phyloP scores from a whole-genome alignment of 2,888 invertebrate genomes.

The Patella pellucida region DNA sequence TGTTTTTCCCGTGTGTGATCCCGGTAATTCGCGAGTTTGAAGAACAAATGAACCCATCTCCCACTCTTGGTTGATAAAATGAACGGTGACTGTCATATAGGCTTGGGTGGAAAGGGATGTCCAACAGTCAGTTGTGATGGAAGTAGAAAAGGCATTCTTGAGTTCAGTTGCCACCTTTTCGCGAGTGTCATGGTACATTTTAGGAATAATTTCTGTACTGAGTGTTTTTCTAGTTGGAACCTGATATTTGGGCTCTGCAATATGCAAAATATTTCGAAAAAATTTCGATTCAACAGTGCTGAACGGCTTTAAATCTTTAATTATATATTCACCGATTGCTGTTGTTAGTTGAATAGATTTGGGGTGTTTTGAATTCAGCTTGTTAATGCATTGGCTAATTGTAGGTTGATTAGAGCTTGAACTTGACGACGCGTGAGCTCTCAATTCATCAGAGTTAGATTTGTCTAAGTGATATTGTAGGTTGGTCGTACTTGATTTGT shows the following conservation, averaged over 20 bases:
- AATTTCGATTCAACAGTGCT: neutral
- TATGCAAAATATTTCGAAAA: neutral
- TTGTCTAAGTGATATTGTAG: neutral
- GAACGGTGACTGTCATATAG: slow-evolving; percentile 19
- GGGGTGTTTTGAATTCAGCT: neutral
- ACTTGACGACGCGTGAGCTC: neutral
- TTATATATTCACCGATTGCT: neutral
- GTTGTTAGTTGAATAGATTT: neutral
- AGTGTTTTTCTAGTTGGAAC: neutral
- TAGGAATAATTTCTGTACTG: slow-evolving; percentile 12
- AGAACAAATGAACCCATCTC: neutral
- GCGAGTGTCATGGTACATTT: slow-evolving; percentile 3
- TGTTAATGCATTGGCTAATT: neutral
- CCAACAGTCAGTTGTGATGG: slow-evolving; percentile 19
- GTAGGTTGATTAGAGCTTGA: neutral
- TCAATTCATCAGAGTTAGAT: neutral
- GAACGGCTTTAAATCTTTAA: neutral
- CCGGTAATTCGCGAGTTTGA: neutral
- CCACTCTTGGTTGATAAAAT: slow-evolving; percentile 12
- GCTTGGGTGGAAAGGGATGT: slow-evolving; percentile 9
- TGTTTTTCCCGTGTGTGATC: slow-evolving; percentile 14
- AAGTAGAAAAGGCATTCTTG: neutral
- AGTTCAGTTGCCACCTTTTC: neutral
- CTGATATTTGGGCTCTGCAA: neutral
- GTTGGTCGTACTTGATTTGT: neutral